Conservation (phyloP, 2,113 vertebrate species). For the Hemiprocne comata region DNA sequence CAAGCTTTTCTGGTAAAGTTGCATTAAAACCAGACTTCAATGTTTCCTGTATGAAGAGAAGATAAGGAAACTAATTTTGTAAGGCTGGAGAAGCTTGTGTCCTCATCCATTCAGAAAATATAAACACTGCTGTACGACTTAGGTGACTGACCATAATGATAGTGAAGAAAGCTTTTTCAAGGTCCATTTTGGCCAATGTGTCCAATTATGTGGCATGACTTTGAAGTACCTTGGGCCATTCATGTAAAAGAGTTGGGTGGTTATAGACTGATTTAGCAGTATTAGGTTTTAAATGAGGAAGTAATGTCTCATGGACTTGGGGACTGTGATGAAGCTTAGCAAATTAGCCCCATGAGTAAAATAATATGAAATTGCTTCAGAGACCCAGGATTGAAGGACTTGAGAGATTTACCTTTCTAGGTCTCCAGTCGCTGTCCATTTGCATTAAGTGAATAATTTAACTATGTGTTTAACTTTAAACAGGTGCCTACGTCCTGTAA, state of each 20-base stretch:
- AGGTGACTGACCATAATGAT: not conserved
- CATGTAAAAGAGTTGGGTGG: slow-evolving; percentile 58
- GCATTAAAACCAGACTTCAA: not conserved
- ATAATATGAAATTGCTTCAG: slow-evolving; percentile 58
- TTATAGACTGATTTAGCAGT: slow-evolving; percentile 56
- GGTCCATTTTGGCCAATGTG: slow-evolving; percentile 35
- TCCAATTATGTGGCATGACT: slow-evolving; percentile 47
- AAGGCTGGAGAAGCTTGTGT: not conserved
- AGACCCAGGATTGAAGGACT: slow-evolving; percentile 44
- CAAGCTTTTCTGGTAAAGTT: not conserved
- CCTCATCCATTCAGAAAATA: slow-evolving; percentile 1
- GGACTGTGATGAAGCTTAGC: slow-evolving; percentile 49
- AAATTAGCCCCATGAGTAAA: slow-evolving; percentile 51
- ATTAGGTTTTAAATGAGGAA: slow-evolving; percentile 61
- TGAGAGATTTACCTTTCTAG: slow-evolving; percentile 58
- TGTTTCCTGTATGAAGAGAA: not conserved
- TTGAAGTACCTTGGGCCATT: slow-evolving; percentile 52
- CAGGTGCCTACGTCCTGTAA: slow-evolving; percentile 23
- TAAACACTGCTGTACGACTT: not conserved
- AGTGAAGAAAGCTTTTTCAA: not conserved
- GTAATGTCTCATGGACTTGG: slow-evolving; percentile 59
- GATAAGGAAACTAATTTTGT: not conserved
- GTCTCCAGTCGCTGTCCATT: slow-evolving; percentile 43
- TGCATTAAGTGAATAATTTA: slow-evolving; percentile 53
- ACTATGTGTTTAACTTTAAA: slow-evolving; percentile 52